A percentile compares a stretch with the other conserved stretches of the same genome.
phyloP scores from a whole-genome alignment of 2,888 invertebrate genomes.

The Plutella xylostella region DNA sequence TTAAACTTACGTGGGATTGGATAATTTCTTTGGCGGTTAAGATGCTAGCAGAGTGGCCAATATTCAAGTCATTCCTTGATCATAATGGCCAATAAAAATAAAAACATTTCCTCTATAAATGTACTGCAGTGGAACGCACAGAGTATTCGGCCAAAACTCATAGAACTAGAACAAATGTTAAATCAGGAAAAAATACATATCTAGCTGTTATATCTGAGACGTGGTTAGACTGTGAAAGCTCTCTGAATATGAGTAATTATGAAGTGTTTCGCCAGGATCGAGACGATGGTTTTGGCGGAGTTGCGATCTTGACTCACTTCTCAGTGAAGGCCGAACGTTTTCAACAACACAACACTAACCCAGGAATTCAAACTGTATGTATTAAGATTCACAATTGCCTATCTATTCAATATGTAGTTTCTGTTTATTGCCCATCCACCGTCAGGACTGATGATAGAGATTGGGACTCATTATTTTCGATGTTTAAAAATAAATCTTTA shows the following conservation, averaged over 20 bases:
- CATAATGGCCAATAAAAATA: not conserved
- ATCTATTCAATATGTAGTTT: conserved; percentile 9
- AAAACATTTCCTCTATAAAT: conserved; percentile 10
- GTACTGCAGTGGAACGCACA: too few relatives aligned
- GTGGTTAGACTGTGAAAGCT: conserved; percentile 8
- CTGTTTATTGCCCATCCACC: conserved; percentile 13
- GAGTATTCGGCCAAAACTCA: conserved; percentile 9
- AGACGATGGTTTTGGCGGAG: conserved; percentile 15
- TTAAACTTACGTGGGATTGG: too few relatives aligned
- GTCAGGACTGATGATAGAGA: conserved; percentile 4
- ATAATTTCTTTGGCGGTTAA: not conserved
- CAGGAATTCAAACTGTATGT: conserved; percentile 11
- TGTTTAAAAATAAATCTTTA: not conserved
- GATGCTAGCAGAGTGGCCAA: conserved; percentile 10
- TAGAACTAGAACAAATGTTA: conserved; percentile 7
- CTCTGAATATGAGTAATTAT: conserved; percentile 11
- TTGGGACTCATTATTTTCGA: conserved; percentile 11
- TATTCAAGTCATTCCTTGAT: conserved; percentile 1
- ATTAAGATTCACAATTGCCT: conserved; percentile 12
- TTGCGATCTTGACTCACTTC: conserved; percentile 11
- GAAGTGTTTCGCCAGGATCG: conserved; percentile 14
- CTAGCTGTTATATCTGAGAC: conserved; percentile 12
- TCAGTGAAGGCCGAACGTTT: conserved; percentile 7
- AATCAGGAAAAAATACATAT: conserved; percentile 11
- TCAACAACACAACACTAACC: not conserved